phyloP scores from a whole-genome alignment of 2,888 invertebrate species.

The Aphrophora alni region DNA sequence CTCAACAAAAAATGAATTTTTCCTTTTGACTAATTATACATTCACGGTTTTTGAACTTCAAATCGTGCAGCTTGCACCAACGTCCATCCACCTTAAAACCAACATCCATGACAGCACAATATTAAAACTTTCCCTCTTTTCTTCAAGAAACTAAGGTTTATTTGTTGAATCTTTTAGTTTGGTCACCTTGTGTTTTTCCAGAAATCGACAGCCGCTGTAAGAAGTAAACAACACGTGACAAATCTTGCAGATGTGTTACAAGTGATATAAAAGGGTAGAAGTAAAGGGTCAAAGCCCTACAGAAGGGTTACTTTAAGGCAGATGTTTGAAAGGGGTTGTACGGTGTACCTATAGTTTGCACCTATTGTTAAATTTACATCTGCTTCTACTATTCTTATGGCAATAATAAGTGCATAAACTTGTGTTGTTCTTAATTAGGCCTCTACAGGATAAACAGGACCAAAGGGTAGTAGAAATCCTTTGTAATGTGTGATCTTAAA shows the following conservation, averaged over 20 bases:
- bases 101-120: too few species aligned
- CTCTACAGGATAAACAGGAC: not conserved
- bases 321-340: not conserved
- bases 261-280: not conserved
- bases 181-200: not conserved
- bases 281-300: slow-evolving; percentile 27
- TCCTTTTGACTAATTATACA: too few species aligned
- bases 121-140: too few species aligned
- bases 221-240: not conserved
- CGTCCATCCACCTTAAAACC: too few species aligned
- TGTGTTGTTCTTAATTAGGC: not conserved
- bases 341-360: not conserved
- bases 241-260: slow-evolving; percentile 10
- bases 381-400: not conserved
- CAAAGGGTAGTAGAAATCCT: not conserved
- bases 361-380: not conserved
- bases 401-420: too few species aligned
- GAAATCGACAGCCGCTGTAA: not conserved
- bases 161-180: not conserved
- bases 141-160: too few species aligned
- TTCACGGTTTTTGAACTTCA: too few species aligned
- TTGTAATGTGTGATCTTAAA: too few species aligned
- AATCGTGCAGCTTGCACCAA: not conserved
- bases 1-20: too few species aligned
- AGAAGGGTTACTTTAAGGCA: slow-evolving; percentile 19